phyloP scores from a whole-genome alignment of 2,888 invertebrate species.

The Nephrotoma guestfalica region DNA sequence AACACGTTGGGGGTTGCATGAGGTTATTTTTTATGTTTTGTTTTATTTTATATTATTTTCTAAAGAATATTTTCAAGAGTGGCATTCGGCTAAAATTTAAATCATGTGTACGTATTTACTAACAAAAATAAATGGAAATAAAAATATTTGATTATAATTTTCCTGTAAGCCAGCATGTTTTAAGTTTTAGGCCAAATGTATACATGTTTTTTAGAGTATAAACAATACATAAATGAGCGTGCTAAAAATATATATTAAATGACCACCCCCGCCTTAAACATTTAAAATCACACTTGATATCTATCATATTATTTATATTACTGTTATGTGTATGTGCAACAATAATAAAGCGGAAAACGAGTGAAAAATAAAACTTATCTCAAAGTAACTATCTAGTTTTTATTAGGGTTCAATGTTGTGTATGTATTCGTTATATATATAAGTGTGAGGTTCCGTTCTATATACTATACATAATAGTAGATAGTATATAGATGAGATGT shows the following conservation, averaged over 20 bases:
- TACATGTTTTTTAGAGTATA: neutral
- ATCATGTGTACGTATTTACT: neutral
- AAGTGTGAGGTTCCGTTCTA: neutral
- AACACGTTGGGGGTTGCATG: neutral
- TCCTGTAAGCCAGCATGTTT: constrained; percentile 7
- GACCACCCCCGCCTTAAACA: neutral
- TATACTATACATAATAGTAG: neutral
- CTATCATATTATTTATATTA: no score
- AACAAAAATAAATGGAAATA: constrained; percentile 7
- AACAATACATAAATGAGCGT: neutral
- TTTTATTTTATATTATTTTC: neutral
- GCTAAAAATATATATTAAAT: neutral
- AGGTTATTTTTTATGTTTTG: neutral
- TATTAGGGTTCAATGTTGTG: neutral
- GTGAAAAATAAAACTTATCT: neutral
- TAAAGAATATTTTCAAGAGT: neutral
- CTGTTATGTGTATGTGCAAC: neutral
- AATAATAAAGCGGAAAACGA: neutral
- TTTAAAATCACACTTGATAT: neutral
- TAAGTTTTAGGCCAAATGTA: neutral
- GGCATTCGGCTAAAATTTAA: neutral
- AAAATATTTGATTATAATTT: constrained; percentile 10
- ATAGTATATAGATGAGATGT: neutral
- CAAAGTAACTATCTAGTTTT: neutral
- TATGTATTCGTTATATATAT: neutral